Evolutionary conservation across 2,888 invertebrate genomes (phyloP).

Genomic region (Acanthoscelides obtectus): DNA sequence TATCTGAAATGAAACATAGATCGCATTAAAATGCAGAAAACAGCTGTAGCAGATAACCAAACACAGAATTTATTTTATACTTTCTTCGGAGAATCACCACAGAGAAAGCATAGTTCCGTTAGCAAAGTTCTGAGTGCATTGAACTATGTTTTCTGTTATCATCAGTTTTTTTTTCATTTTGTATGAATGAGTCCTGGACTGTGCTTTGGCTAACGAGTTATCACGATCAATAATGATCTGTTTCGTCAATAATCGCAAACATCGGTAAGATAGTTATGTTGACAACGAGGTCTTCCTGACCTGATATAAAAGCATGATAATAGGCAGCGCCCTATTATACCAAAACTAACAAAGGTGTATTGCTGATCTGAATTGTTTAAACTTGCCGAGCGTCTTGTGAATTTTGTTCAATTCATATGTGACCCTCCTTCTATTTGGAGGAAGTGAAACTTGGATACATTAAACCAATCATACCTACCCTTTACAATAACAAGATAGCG

Average conservation of each 20-base stretch:
- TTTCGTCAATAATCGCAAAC: neutral
- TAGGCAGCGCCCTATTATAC: no score
- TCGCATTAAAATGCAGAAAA: neutral
- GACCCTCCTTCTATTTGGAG: no score
- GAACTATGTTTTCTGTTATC: neutral
- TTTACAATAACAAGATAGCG: neutral
- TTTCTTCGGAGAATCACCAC: neutral
- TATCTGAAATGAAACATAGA: neutral
- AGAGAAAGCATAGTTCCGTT: neutral
- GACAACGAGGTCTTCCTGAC: no score
- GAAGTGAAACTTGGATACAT: neutral
- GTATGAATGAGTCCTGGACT: constrained; percentile 4
- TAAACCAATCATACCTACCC: neutral
- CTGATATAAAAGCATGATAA: no score
- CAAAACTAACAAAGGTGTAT: no score
- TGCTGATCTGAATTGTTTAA: no score
- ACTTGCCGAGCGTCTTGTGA: no score
- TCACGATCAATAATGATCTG: neutral
- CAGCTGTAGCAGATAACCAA: neutral
- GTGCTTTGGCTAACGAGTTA: constrained; percentile 14
- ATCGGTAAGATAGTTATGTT: no score
- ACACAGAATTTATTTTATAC: neutral
- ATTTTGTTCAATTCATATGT: neutral
- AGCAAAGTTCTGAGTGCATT: neutral
- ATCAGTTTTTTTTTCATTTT: neutral